These are phyloP conservation scores for Stenolophus ochropezus DNA, from an alignment of 2,888 invertebrate genomes.

Conservation along the genomic window DNA sequence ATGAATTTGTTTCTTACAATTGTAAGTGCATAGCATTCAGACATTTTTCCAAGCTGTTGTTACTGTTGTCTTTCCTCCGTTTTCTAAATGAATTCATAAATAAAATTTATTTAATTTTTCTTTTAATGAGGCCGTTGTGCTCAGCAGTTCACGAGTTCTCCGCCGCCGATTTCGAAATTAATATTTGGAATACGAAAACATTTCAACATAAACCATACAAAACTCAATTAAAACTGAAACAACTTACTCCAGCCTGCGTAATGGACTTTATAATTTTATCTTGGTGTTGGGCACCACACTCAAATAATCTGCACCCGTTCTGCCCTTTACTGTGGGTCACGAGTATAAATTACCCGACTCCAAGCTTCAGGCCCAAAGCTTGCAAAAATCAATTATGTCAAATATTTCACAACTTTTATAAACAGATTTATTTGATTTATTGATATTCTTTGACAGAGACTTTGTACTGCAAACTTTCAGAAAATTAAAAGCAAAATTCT, in stretches of 20 bases:
- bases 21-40: no score
- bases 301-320: conserved; percentile 34
- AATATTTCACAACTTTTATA: not conserved
- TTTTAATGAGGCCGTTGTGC: conserved; percentile 28
- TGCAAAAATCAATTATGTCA: not conserved
- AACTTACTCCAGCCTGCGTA: conserved; percentile 40
- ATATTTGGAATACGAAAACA: conserved; percentile 50
- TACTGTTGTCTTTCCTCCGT: not conserved
- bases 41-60: conserved; percentile 52
- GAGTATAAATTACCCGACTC: conserved; percentile 1
- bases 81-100: conserved; percentile 52
- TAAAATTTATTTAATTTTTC: conserved; percentile 49
- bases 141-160: not conserved
- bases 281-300: conserved; percentile 11
- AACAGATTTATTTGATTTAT: not conserved
- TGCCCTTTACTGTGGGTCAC: not conserved
- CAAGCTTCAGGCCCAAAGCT: not conserved
- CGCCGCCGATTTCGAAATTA: conserved; percentile 45
- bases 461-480: no score
- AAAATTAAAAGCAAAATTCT: no score
- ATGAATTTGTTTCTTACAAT: no score
- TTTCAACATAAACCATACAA: conserved; percentile 50
- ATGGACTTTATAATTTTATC: conserved; percentile 49
- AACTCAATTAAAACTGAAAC: conserved; percentile 58
- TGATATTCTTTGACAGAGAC: not conserved